Evolutionary conservation across 30 jellyfish, hydroid and myxozoan genomes (phyloP), one percentile per base, ranked within the genome.

Genomic region (Turritopsis rubra): DNA sequence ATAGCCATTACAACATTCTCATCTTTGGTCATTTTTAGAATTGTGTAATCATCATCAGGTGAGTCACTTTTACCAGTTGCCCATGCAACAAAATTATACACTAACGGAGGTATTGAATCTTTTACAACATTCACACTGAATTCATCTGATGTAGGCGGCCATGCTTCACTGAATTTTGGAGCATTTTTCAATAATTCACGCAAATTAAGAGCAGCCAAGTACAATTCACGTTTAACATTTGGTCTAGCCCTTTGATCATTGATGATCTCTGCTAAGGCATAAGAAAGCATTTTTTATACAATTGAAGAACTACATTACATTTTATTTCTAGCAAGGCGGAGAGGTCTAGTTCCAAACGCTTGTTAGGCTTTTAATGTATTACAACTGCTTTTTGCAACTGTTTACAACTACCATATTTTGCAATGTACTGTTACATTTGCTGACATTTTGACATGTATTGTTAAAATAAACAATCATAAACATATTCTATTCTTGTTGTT

Each of bases 131-230:
- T 80, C 31, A 78, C 53, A 70, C 53, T 70, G 52, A 85, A 66
- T 23, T 78, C 85, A 21, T 65, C 54, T 66, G 88, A 70, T 52
- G 76, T 75, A 20, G 89, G 93, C 19, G 89, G 92, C 89, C 92
- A 85, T 72, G 80, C 65, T 19, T 68, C 19, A 29, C 27, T 23
- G 82, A 74, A 29, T 9, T 26, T 74, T 26, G 0, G 65, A 24
- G 65, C 53, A 29, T 74, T 29, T 74, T 30, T 74, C 82, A 74
- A 26, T 23, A 1, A 24, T n/a, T 0, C 82, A 26, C 0, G 53
- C n/a, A 74, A 29, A 23, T 23, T 23, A 29, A 74, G 82, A 7
- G 82, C 82, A 24, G 82, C 82, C 65, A 74, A 74, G 72, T 74
- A 74, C 72, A 74, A 74, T 30, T 74, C 82, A 0, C 22, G 77